Conservation (phyloP, 2,888 invertebrate genomes). For the Drosophila pegasa region DNA sequence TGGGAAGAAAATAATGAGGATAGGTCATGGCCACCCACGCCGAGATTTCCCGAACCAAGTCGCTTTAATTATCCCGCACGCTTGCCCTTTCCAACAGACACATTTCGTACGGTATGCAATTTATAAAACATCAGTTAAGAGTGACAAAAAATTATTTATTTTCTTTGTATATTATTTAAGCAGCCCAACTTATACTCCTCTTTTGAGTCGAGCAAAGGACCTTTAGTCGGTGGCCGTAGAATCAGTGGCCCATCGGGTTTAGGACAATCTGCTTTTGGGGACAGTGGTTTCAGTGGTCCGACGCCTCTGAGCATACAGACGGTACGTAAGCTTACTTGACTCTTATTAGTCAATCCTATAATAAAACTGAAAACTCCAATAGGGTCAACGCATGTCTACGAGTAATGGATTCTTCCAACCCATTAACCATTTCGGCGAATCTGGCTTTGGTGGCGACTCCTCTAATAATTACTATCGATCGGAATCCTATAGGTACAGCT, state of each 20-base stretch:
- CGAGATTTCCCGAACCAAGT: neutral
- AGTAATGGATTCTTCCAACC: neutral
- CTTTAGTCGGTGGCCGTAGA: neutral
- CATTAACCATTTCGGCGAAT: neutral
- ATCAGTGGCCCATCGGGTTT: neutral
- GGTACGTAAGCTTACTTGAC: slow-evolving; percentile 1
- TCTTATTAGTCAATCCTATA: neutral
- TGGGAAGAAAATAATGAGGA: neutral
- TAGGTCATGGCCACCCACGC: neutral
- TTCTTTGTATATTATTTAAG: neutral
- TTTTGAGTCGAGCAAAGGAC: neutral
- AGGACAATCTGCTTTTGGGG: neutral
- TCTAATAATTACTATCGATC: slow-evolving; percentile 58
- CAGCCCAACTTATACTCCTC: neutral
- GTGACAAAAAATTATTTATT: too few relatives aligned
- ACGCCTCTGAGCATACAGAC: slow-evolving; percentile 7
- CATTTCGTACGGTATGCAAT: slow-evolving; percentile 16
- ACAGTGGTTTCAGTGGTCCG: neutral
- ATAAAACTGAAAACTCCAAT: too few relatives aligned
- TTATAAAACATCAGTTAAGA: too few relatives aligned
- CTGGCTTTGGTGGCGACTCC: slow-evolving; percentile 13
- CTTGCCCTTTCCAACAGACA: neutral
- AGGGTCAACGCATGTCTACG: slow-evolving; percentile 16
- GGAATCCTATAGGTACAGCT: slow-evolving; percentile 56
- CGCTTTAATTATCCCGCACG: neutral